A percentile compares a stretch with the other conserved stretches of the same genome.
Conservation (phyloP, 2,113 vertebrate species). For the Trogon melanurus region DNA sequence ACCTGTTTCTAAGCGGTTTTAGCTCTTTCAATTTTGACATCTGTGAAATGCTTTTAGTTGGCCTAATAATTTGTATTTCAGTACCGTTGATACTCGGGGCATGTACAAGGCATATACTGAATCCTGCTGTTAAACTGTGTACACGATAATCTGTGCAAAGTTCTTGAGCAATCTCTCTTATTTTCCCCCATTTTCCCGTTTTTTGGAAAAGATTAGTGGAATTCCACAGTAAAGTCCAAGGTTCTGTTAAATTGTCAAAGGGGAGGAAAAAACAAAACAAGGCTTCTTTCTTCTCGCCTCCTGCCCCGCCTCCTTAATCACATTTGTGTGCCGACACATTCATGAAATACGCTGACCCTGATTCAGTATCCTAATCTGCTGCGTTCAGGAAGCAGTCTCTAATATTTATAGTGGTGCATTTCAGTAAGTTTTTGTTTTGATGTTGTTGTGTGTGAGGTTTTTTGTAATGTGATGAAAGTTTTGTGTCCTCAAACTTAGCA, state of each 20-base stretch:
- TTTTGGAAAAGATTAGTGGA: slow-evolving; percentile 34
- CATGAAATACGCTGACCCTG: background rate
- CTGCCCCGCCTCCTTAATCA: background rate
- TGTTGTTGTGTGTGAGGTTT: background rate
- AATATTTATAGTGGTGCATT: background rate
- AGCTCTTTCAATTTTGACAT: background rate
- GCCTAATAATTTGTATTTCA: background rate
- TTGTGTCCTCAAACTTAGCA: background rate
- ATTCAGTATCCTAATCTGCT: background rate
- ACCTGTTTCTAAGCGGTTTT: background rate
- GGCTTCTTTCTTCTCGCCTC: background rate
- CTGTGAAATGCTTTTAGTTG: background rate
- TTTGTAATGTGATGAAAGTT: background rate
- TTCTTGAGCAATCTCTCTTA: background rate
- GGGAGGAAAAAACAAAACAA: background rate
- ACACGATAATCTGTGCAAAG: background rate
- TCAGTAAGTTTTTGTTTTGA: background rate
- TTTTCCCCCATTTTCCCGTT: background rate
- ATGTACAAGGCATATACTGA: background rate
- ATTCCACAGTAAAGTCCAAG: background rate
- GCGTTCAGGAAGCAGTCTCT: background rate
- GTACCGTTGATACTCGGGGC: background rate
- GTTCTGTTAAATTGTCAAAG: background rate
- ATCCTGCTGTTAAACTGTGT: background rate
- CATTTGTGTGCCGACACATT: background rate